phyloP scores from a whole-genome alignment of 2,888 invertebrate species.

The Craniophora ligustri region DNA sequence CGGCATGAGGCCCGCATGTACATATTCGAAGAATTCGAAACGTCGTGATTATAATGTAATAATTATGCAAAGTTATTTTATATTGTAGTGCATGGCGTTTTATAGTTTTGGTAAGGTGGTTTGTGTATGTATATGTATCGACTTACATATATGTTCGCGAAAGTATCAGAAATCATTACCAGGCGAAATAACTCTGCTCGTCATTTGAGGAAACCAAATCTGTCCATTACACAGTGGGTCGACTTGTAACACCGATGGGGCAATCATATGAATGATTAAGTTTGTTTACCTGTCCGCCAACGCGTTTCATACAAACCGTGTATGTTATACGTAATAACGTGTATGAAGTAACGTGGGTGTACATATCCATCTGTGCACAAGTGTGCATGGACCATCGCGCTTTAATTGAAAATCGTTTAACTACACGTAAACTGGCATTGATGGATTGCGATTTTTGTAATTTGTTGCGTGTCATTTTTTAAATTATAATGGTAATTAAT shows the following conservation, averaged over 20 bases:
- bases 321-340: constrained; percentile 31
- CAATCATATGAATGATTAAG: constrained; percentile 74
- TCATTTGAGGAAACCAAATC: constrained; percentile 27
- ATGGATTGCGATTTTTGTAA: constrained; percentile 70
- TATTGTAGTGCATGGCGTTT: too few relatives aligned
- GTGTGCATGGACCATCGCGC: constrained; percentile 73
- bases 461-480: constrained; percentile 43
- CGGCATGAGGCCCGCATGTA: too few relatives aligned
- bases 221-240: constrained; percentile 42
- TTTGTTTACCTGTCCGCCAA: constrained; percentile 79
- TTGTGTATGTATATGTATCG: too few relatives aligned
- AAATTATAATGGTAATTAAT: constrained; percentile 38
- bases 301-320: constrained; percentile 62
- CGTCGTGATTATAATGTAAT: too few relatives aligned
- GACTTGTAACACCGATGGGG: constrained; percentile 59
- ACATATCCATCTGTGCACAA: constrained; percentile 76
- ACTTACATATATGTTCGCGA: too few relatives aligned
- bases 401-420: constrained; percentile 80
- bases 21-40: too few relatives aligned
- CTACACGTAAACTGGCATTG: constrained; percentile 71
- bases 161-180: too few relatives aligned
- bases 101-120: too few relatives aligned
- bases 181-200: background rate
- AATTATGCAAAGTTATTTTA: too few relatives aligned
- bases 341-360: constrained; percentile 73